Conservation (phyloP, 2,888 invertebrate genomes). For the Rutpela maculata region DNA sequence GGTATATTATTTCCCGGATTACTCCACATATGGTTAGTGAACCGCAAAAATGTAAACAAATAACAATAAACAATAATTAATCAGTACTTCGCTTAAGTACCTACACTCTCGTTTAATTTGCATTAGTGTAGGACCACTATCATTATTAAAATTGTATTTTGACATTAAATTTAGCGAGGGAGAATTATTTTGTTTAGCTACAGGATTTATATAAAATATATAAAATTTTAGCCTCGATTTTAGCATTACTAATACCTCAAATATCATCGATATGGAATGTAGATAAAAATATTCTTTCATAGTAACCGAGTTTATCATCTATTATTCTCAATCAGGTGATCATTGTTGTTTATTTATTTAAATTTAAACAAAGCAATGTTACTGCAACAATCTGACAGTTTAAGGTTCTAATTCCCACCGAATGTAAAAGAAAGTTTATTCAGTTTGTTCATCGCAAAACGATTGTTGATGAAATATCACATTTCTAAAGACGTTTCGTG, state of each 20-base stretch:
- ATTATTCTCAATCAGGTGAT: slow-evolving; percentile 29
- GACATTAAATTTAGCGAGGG: not conserved
- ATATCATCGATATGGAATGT: not conserved
- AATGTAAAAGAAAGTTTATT: slow-evolving; percentile 36
- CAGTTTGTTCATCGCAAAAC: slow-evolving; percentile 21
- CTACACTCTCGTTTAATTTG: not conserved
- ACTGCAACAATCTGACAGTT: slow-evolving; percentile 14
- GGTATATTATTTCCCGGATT: too few relatives aligned
- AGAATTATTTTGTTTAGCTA: too few relatives aligned
- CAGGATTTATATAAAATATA: too few relatives aligned
- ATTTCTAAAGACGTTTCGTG: slow-evolving; percentile 56
- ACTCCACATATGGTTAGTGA: too few relatives aligned
- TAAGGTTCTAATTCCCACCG: slow-evolving; percentile 11
- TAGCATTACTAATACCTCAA: not conserved
- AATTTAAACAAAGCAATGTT: slow-evolving; percentile 20
- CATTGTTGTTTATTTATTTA: slow-evolving; percentile 16
- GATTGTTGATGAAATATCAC: slow-evolving; percentile 47
- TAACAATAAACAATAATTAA: not conserved
- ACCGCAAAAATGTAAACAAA: not conserved
- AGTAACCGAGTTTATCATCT: not conserved
- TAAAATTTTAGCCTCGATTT: not conserved
- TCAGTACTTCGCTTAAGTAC: not conserved
- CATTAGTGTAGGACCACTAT: not conserved
- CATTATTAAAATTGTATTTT: not conserved
- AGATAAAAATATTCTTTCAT: not conserved